Evolutionary conservation across 2,113 vertebrate genomes (phyloP).

Genomic region (Hemicordylus capensis): DNA sequence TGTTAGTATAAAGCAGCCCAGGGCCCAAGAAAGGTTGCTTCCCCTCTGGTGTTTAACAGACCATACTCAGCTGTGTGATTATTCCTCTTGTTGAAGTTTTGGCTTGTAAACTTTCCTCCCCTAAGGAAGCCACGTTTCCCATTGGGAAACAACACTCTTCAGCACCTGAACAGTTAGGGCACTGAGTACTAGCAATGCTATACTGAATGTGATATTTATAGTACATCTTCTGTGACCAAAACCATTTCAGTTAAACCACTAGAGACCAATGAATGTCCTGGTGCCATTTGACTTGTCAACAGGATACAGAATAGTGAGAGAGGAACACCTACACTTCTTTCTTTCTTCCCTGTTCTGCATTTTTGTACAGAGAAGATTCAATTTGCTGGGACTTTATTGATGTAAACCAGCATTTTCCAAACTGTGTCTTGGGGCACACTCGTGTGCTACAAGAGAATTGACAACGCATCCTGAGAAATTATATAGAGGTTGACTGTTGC

Average conservation of each 20-base stretch:
- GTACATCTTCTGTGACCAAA: constrained; percentile 67
- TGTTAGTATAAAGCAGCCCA: neutral
- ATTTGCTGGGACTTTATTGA: neutral
- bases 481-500: neutral
- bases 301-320: constrained; percentile 70
- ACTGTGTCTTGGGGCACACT: no score
- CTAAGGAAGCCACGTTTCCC: constrained; percentile 61
- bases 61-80: neutral
- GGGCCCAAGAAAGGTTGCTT: neutral
- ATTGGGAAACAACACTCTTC: constrained; percentile 56
- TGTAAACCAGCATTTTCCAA: neutral
- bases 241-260: constrained; percentile 73
- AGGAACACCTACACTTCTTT: constrained; percentile 65
- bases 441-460: neutral
- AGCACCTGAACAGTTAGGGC: constrained; percentile 55
- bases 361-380: neutral
- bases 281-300: constrained; percentile 68
- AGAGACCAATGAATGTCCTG: constrained; percentile 68
- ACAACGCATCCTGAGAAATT: neutral
- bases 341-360: constrained; percentile 3
- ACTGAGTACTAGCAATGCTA: constrained; percentile 51
- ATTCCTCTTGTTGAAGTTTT: constrained; percentile 22
- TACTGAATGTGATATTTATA: constrained; percentile 62
- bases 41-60: constrained; percentile 11
- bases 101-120: constrained; percentile 41